Conservation (phyloP, 2,797 vertebrate genomes). For the Danio albolineatus region DNA sequence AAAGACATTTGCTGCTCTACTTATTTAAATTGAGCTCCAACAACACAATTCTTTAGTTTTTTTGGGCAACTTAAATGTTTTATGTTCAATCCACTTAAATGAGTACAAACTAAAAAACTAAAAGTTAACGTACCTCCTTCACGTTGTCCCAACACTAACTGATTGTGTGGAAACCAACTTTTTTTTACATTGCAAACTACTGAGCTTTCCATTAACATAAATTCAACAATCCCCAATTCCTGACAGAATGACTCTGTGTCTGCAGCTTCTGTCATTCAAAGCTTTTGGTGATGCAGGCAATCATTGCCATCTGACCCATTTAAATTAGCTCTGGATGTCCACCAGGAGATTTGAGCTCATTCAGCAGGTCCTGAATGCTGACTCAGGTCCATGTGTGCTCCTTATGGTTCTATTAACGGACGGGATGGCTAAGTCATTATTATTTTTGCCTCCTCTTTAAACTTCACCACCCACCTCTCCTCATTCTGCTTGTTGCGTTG, state of each 20-base stretch:
- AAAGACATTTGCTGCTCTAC: too few species aligned
- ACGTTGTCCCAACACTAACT: too few species aligned
- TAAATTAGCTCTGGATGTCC: constrained; percentile 45
- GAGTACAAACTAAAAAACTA: too few species aligned
- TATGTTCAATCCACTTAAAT: too few species aligned
- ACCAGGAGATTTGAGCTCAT: constrained; percentile 39
- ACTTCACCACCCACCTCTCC: constrained; percentile 16
- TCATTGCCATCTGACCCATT: constrained; percentile 24
- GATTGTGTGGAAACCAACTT: too few species aligned
- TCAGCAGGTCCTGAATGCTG: constrained; percentile 28
- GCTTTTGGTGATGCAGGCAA: constrained; percentile 15
- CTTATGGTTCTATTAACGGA: constrained; percentile 1
- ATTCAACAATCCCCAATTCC: constrained; percentile 15
- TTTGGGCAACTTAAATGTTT: too few species aligned
- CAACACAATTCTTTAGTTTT: too few species aligned
- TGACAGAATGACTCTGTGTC: constrained; percentile 31
- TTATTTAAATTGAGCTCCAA: too few species aligned
- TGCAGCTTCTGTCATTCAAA: constrained; percentile 25
- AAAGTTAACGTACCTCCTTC: too few species aligned
- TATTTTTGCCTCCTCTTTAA: constrained; percentile 18
- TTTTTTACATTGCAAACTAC: not conserved
- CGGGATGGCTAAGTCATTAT: constrained; percentile 9
- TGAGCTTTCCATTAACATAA: not conserved
- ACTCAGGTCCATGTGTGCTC: not conserved
- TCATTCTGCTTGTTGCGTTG: constrained; percentile 28